phyloP scores from a whole-genome alignment of 1,140 invertebrate genomes.

The Chlorops oryzae region DNA sequence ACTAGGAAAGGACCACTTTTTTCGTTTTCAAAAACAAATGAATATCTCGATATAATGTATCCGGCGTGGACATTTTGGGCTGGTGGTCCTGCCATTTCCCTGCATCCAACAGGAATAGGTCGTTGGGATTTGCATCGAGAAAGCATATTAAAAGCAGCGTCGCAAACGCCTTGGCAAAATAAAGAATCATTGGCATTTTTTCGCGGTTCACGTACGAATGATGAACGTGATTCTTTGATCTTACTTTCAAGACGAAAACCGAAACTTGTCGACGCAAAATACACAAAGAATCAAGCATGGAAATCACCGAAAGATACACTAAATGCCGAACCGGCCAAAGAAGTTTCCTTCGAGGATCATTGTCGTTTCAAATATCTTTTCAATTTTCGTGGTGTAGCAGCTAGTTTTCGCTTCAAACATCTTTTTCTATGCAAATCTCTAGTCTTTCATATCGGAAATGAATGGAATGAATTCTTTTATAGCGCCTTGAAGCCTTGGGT shows the following conservation, averaged over 20 bases:
- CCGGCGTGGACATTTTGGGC: slow-evolving; percentile 98
- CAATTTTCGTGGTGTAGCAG: slow-evolving; percentile 93
- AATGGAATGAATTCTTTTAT: slow-evolving; percentile 97
- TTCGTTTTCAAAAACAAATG: slow-evolving; percentile 87
- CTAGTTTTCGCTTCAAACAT: slow-evolving; percentile 95
- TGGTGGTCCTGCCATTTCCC: slow-evolving; percentile 88
- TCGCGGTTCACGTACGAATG: slow-evolving; percentile 85
- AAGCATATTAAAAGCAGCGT: slow-evolving; percentile 61
- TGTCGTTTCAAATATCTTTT: slow-evolving; percentile 93
- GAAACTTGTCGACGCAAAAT: slow-evolving; percentile 82
- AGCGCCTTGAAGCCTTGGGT: slow-evolving; percentile 87
- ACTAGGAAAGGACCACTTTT: slow-evolving; percentile 64
- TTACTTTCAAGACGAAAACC: slow-evolving; percentile 73
- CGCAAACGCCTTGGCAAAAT: slow-evolving; percentile 68
- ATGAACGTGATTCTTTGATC: slow-evolving; percentile 84
- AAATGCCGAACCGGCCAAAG: slow-evolving; percentile 69
- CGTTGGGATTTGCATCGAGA: slow-evolving; percentile 82
- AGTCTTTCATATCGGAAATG: slow-evolving; percentile 92
- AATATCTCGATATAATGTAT: slow-evolving; percentile 91
- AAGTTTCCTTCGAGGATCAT: slow-evolving; percentile 86
- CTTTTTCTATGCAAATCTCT: slow-evolving; percentile 88
- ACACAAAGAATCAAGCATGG: slow-evolving; percentile 99
- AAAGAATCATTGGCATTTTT: slow-evolving; percentile 81
- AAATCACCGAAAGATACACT: slow-evolving; percentile 89
- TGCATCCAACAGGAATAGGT: slow-evolving; percentile 89